Percentiles rank a stretch among this genome's conserved stretches.
These are phyloP conservation scores for Lasiommata megera DNA, from an alignment of 2,888 invertebrate genomes.

Conservation along the genomic window DNA sequence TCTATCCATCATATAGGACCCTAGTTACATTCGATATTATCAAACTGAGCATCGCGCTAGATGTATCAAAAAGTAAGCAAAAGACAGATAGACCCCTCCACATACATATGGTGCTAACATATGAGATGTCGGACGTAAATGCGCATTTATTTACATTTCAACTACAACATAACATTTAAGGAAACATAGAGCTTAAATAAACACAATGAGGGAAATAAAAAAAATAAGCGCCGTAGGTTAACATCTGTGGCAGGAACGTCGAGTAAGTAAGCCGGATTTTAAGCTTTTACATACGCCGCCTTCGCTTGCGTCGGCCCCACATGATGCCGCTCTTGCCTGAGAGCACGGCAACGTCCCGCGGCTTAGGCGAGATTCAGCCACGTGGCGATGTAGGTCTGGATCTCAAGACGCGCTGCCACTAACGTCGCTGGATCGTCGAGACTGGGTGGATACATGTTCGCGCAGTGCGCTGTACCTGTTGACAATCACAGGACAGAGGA, in stretches of 20 bases:
- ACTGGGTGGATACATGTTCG: conserved; percentile 93
- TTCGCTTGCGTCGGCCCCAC: conserved; percentile 19
- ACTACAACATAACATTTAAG: conserved; percentile 5
- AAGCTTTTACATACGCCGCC: conserved; percentile 17
- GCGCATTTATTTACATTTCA: conserved; percentile 18
- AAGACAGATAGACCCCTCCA: not conserved
- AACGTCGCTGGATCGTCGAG: conserved; percentile 85
- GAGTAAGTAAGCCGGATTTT: conserved; percentile 5
- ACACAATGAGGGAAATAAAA: conserved; percentile 1
- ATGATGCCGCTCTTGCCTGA: not conserved
- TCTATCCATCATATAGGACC: not conserved
- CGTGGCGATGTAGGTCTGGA: conserved; percentile 78
- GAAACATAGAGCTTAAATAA: conserved; percentile 14
- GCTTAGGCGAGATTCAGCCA: conserved; percentile 65
- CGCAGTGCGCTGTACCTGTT: conserved; percentile 95
- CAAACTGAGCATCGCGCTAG: conserved; percentile 5
- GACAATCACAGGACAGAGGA: not conserved
- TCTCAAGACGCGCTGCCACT: conserved; percentile 84
- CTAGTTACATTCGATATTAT: not conserved
- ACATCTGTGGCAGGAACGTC: not conserved
- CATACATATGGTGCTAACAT: conserved; percentile 7
- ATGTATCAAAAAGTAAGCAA: not conserved
- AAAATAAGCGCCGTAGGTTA: not conserved
- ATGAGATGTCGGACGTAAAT: conserved; percentile 14
- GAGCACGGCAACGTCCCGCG: not conserved